These are phyloP conservation scores for Ceratotherium simum DNA, from an alignment of 2,113 vertebrate species.

Conservation along the genomic window DNA sequence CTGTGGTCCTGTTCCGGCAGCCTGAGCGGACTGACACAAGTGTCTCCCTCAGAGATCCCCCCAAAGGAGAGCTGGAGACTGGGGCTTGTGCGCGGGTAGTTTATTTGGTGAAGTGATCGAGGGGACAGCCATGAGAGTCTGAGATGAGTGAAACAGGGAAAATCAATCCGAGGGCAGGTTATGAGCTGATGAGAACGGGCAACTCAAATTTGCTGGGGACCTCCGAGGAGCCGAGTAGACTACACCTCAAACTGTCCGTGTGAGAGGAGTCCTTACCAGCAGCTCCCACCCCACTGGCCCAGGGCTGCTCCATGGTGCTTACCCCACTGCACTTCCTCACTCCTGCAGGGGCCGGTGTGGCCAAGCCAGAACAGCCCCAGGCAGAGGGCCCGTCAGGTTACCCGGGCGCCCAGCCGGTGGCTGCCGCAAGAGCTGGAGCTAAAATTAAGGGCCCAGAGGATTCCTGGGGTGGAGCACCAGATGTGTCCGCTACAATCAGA, in stretches of 20 bases:
- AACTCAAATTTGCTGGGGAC: neutral
- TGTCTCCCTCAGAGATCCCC: neutral
- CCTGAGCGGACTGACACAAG: neutral
- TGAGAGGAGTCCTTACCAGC: neutral
- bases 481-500: constrained; percentile 65
- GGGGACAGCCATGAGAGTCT: neutral
- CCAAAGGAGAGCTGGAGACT: neutral
- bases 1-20: neutral
- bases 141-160: constrained; percentile 52
- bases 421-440: neutral
- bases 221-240: constrained; percentile 79
- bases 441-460: constrained; percentile 58
- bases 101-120: neutral
- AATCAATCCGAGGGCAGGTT: constrained; percentile 75
- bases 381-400: constrained; percentile 60
- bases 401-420: constrained; percentile 19
- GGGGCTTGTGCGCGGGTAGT: neutral
- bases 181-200: constrained; percentile 62
- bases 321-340: fast-evolving
- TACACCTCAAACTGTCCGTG: neutral
- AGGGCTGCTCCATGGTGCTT: neutral
- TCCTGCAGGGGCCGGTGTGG: fast-evolving
- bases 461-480: constrained; percentile 79
- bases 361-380: constrained; percentile 59
- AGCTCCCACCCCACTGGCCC: neutral